Evolutionary conservation across 1,140 invertebrate species (phyloP), one percentile per base, ranked within the genome.

Genomic region (Sinella curviseta): DNA sequence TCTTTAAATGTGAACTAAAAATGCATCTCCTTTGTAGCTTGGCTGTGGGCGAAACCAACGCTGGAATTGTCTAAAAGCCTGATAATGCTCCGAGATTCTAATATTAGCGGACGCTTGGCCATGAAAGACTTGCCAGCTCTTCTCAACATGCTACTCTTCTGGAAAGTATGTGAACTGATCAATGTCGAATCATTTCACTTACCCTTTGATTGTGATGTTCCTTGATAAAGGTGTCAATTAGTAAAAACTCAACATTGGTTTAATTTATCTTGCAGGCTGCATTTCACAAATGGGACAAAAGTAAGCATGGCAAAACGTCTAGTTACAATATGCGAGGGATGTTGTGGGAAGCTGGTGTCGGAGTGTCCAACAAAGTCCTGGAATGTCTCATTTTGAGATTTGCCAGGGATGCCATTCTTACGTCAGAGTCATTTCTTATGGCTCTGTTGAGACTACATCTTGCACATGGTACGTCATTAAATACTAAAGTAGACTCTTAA

Each of bases 291-390:
- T 90, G 90, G 85, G 90, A 91, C 84, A 85, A 88, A 79, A 85
- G 87, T 77, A 88, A 89, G 78, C 86, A 86, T 83, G 88, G 88
- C 1, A 91, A 91, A 87, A 91, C 90, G 0, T 91, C 89, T 60
- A 91, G 90, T 80, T 92, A 92, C 85, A 88, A 90, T 83, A 86
- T 93, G 80, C 87, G 92, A 83, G 88, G 89, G 30, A 87, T 92
- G 76, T 86, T 93, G 74, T 91, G 91, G 90, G 92, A 92, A 86
- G 90, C 91, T 31, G 92, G 92, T 76, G 89, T 91, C 76, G 90
- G 91, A 1, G 92, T 92, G 8, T 91, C 90, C 84, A 93, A 93
- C 86, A 93, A 93, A 88, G 92, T 93, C 77, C 86, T 93, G 73
- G 92, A 93, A 88, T 92, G 91, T 86, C 85, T 92, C 24, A 90